Base-by-base conservation (phyloP, 1,140 invertebrate genomes). In the Macrostomum lignano region DNA sequence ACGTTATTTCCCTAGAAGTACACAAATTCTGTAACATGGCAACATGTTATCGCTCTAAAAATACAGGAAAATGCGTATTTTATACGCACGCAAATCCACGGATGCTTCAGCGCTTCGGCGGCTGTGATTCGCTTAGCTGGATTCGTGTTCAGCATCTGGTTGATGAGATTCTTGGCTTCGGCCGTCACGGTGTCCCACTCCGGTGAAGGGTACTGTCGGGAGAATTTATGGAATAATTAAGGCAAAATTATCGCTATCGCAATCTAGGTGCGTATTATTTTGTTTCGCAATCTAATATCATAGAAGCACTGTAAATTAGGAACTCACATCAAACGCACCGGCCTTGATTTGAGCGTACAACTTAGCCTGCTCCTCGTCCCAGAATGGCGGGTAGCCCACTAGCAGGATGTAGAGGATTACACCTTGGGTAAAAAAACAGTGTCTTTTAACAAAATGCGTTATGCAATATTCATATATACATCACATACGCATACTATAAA, bases 171-270 rank as follows among this genome's bases (percentile, higher is more conserved):
- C 63, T 96, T 98, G 26, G 88, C 91, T 61, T 98, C 88, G 26
- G 84, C 78, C 24, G 88, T 96, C 2, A 96, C 88, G 5, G 88
- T 96, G 59, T 96, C 91, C 91, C 91, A 98, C 68, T 98, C 91
- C 36, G 91, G 91, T 40, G 81, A 91, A 26, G 91, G 88, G 61
- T 96, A 96, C 77, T 84, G 50, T 19, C 62, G 50, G 30, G 33
- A n/a, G n/a, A n/a, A n/a, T n/a, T n/a, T n/a, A n/a, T n/a, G n/a
- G n/a, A n/a, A n/a, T n/a, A n/a, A n/a, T n/a, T n/a, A n/a, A n/a
- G n/a, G n/a, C n/a, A n/a, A n/a, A n/a, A n/a, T n/a, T n/a, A n/a
- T n/a, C n/a, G n/a, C n/a, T n/a, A n/a, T n/a, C n/a, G n/a, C n/a
- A n/a, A n/a, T n/a, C n/a, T n/a, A n/a, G n/a, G n/a, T n/a, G n/a